Base-by-base conservation (phyloP, 2,888 invertebrate species). In the Syrista parreyssii region DNA sequence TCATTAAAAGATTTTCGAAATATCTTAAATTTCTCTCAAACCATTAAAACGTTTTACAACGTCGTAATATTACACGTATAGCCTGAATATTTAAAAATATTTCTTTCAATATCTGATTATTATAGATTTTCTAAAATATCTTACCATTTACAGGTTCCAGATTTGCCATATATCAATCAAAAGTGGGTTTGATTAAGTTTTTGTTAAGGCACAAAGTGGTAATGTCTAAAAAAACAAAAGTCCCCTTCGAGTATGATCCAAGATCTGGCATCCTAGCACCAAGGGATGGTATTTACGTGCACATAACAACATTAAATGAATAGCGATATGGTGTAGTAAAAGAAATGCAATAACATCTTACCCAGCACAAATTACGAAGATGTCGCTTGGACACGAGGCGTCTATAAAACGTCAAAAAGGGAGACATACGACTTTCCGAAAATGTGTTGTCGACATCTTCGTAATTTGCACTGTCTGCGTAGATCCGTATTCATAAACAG, bases 111-210 rank as follows among this genome's bases (percentile, higher is more conserved):
- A 36, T 12, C 0, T 15, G 12, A 36, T 36, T 36, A n/a, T 68
- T 12, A 9, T n/a, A 30, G 15, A 23, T n/a, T n/a, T 75, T 32
- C 31, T 31, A 71, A 3, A 75, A 76, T 76, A 36, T 75, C 76
- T 76, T 68, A 80, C 76, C 71, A 34, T 80, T 23, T 75, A 73
- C 74, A 90, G 88, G 88, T 12, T 82, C 85, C 30, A 84, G 88
- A 33, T 89, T 90, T 75, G 90, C 85, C 9, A 77, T 83, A 3
- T 83, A 85, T 78, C 91, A 92, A 83, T 84, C 91, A 0, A 92
- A 92, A 87, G 77, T 91, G 0, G 92, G 91, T 9, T 72, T 92
- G 0, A 85, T 88, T 11, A 85, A 87, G 68, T 84, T 92, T 15
- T 76, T 92, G 1, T 82, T 82, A 12, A 88, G 90, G 74, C 91